Evolutionary conservation across 2,888 invertebrate genomes (phyloP).

Genomic region (Zygothrica quintamaculata): DNA sequence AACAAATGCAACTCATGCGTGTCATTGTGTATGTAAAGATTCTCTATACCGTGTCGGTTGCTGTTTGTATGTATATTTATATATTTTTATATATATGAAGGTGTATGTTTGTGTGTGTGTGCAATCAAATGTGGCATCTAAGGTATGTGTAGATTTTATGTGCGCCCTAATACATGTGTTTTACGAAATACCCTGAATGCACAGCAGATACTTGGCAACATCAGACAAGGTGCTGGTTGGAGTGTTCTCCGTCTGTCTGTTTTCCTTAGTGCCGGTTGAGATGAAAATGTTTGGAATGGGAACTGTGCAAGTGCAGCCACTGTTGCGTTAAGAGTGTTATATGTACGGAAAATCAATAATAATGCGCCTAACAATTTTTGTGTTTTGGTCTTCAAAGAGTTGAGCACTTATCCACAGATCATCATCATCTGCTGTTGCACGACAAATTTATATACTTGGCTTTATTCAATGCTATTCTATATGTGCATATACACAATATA

Average conservation of each 20-base stretch:
- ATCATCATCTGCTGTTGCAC: too few relatives aligned
- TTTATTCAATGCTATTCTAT: too few relatives aligned
- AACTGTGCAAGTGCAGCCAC: slow-evolving; percentile 26
- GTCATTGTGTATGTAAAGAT: slow-evolving; percentile 38
- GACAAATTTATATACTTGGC: too few relatives aligned
- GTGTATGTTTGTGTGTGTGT: slow-evolving; percentile 28
- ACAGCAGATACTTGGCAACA: slow-evolving; percentile 46
- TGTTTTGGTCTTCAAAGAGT: slow-evolving; percentile 25
- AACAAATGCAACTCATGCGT: slow-evolving; percentile 75
- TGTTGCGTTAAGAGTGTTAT: slow-evolving; percentile 45
- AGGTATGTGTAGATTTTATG: slow-evolving; percentile 50
- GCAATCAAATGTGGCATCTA: slow-evolving; percentile 38
- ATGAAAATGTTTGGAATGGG: too few relatives aligned
- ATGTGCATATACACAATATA: too few relatives aligned
- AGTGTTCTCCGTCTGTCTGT: slow-evolving; percentile 41
- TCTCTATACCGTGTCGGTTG: neutral
- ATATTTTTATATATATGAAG: slow-evolving; percentile 3
- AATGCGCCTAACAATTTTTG: slow-evolving; percentile 54
- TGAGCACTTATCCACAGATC: slow-evolving; percentile 18
- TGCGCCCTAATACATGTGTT: slow-evolving; percentile 38
- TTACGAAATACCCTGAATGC: slow-evolving; percentile 59
- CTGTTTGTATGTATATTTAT: slow-evolving; percentile 22
- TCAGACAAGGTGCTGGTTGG: slow-evolving; percentile 49
- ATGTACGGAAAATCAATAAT: slow-evolving; percentile 83
- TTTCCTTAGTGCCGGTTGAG: slow-evolving; percentile 25